A percentile compares a stretch with the other conserved stretches of the same genome.
phyloP scores from a whole-genome alignment of 1,140 invertebrate genomes.

The Achatina immaculata region DNA sequence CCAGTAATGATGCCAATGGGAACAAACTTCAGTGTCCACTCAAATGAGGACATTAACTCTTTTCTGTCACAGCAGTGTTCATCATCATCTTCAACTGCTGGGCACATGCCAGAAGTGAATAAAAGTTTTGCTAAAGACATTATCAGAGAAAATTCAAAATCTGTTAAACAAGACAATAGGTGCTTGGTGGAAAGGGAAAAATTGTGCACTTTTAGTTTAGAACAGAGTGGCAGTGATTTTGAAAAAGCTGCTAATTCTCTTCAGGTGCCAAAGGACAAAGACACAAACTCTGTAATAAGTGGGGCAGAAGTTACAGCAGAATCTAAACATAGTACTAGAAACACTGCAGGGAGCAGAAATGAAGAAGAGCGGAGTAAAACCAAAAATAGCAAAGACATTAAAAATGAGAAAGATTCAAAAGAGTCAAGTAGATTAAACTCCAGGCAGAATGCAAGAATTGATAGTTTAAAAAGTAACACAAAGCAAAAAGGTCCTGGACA shows the following conservation, averaged over 20 bases:
- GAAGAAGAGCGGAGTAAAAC: conserved; percentile 45
- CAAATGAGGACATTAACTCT: conserved; percentile 7
- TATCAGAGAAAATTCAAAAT: not conserved
- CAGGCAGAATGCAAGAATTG: conserved; percentile 22
- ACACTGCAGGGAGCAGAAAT: conserved; percentile 46
- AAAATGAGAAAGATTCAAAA: conserved; percentile 33
- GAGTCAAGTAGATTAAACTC: not conserved
- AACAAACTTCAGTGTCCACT: conserved; percentile 18
- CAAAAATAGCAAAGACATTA: conserved; percentile 27
- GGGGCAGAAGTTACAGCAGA: not conserved
- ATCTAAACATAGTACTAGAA: conserved; percentile 7
- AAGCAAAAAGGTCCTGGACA: not conserved
- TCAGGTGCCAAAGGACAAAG: not conserved
- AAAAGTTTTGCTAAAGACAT: not conserved
- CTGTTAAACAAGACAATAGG: not conserved
- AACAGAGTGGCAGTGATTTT: not conserved
- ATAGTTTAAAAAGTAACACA: conserved; percentile 25
- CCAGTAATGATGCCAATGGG: conserved; percentile 18
- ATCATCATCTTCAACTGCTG: not conserved
- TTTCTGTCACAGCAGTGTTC: not conserved
- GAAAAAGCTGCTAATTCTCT: not conserved
- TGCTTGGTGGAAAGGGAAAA: not conserved
- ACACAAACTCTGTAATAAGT: not conserved
- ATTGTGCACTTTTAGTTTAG: not conserved
- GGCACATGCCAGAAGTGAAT: not conserved